These are phyloP conservation scores for Drosophila anceps DNA, from an alignment of 2,888 invertebrate species.

Conservation along the genomic window DNA sequence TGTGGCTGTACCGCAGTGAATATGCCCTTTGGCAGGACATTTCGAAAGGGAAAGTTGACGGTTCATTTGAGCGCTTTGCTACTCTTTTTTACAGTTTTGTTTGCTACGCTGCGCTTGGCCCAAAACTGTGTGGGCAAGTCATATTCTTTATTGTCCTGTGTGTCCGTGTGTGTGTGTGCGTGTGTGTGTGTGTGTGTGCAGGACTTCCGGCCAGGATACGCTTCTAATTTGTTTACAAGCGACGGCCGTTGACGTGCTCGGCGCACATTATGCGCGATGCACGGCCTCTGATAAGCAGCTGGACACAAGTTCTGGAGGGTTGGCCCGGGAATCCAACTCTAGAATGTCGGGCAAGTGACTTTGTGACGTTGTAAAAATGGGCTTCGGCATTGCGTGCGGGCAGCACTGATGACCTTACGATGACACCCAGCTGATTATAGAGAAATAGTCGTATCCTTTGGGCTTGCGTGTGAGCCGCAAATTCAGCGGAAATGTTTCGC, in stretches of 20 bases:
- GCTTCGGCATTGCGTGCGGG: constrained; percentile 56
- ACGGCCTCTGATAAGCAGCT: constrained; percentile 69
- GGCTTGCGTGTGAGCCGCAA: constrained; percentile 66
- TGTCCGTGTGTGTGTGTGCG: constrained; percentile 1
- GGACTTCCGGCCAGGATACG: constrained; percentile 78
- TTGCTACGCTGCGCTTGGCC: constrained; percentile 52
- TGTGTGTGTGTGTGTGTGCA: constrained; percentile 31
- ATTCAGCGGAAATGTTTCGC: constrained; percentile 78
- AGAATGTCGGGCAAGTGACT: constrained; percentile 34
- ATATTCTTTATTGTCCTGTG: constrained; percentile 17
- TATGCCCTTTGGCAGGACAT: constrained; percentile 18
- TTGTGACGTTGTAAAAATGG: constrained; percentile 41
- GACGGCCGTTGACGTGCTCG: constrained; percentile 64
- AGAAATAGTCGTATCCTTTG: constrained; percentile 59
- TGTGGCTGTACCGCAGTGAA: constrained; percentile 10
- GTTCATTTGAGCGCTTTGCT: constrained; percentile 32
- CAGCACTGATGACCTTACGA: constrained; percentile 83
- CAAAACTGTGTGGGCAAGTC: constrained; percentile 25
- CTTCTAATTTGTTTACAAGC: constrained; percentile 78
- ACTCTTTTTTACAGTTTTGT: constrained; percentile 49
- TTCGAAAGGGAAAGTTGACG: constrained; percentile 63
- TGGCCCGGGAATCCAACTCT: neutral
- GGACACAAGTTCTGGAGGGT: constrained; percentile 45
- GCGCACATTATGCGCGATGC: constrained; percentile 76
- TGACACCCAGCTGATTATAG: constrained; percentile 81